Base-by-base conservation (phyloP, 1,140 invertebrate genomes). In the Dufourea novaeangliae region DNA sequence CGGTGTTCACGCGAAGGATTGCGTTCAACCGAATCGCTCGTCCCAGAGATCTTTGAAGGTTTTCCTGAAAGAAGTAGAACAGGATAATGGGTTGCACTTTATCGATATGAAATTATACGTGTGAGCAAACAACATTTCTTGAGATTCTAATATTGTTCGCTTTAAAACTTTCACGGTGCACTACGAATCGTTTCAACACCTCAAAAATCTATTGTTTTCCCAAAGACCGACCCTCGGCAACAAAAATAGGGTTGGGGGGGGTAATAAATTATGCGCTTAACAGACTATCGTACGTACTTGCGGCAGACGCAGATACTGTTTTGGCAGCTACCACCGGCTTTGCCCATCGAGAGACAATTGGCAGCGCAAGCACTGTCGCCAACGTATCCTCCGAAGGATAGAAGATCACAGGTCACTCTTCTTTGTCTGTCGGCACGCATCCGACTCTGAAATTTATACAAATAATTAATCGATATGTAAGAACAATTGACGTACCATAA, bases 341-440 rank as follows among this genome's bases (percentile, higher is more conserved):
- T 86, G 63, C 88, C 88, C 80, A 82, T 85, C 22, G 32, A 75
- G 0, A 89, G 67, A 73, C 90, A 90, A 44, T 89, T 87, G 0
- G 88, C 88, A n/a, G 86, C 86, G 32, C 89, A 90, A 59, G 86
- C 88, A 29, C 78, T 84, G 27, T 89, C 66, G 34, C 73, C 78
- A 1, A 84, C 80, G 73, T 77, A 52, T 61, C 83, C 85, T 14
- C 69, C 61, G 27, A 64, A 72, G 0, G 86, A 85, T 10, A 90
- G 37, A 41, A 90, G 83, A 25, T 89, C 89, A 54, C 88, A 90
- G 11, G 88, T 90, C 10, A 88, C 81, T 61, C 89, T 79, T 57
- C 72, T 46, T 6, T 88, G 82, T 66, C 84, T 75, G 0, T 82
- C 80, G 1, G 68, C 79, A 17, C 83, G 80, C n/a, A 68, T 44